Conservation (phyloP, 1,140 invertebrate species). For the Wasmannia auropunctata region DNA sequence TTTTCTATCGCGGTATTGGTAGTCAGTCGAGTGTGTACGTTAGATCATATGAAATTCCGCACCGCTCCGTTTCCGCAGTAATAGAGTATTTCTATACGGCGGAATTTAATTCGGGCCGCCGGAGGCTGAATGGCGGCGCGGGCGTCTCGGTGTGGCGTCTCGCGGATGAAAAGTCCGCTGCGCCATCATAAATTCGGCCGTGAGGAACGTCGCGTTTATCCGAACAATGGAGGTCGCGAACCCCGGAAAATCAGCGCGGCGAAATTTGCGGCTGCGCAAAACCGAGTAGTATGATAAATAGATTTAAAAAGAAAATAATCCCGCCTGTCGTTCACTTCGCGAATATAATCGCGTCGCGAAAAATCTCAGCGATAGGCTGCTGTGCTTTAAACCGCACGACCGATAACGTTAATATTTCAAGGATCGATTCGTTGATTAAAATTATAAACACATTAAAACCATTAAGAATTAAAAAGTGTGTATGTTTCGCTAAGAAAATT, state of each 20-base stretch:
- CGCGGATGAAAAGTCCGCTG: conserved; percentile 59
- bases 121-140: conserved; percentile 28
- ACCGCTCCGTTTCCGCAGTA: conserved; percentile 42
- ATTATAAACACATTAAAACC: neutral
- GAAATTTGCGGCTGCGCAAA: conserved; percentile 40
- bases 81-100: conserved; percentile 54
- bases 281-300: conserved; percentile 42
- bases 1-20: conserved; percentile 31
- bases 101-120: conserved; percentile 60
- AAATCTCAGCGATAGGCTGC: neutral
- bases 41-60: conserved; percentile 57
- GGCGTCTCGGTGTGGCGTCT: conserved; percentile 47
- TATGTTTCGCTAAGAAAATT: neutral
- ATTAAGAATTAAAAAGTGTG: neutral
- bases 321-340: neutral
- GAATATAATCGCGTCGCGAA: conserved; percentile 17
- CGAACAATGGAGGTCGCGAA: conserved; percentile 54
- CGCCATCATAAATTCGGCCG: conserved; percentile 61
- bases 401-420: neutral
- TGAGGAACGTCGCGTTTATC: conserved; percentile 60
- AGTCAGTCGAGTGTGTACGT: conserved; percentile 49
- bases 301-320: conserved; percentile 3
- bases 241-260: conserved; percentile 55
- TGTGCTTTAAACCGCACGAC: neutral
- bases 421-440: neutral